These are phyloP conservation scores for Nestor notabilis DNA, from an alignment of 2,113 vertebrate species.

Conservation along the genomic window DNA sequence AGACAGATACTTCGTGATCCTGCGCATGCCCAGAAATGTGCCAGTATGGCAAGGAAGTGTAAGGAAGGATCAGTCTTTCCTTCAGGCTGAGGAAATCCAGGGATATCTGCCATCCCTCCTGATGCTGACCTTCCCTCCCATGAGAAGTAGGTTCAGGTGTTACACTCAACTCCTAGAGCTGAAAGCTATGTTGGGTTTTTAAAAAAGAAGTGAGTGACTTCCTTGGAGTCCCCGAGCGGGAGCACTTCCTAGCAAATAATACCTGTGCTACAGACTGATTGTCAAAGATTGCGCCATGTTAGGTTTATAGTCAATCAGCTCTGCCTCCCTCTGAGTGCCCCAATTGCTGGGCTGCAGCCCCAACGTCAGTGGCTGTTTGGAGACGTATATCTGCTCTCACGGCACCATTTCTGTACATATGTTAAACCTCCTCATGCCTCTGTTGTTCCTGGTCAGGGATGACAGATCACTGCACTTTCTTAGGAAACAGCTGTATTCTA, in stretches of 20 bases:
- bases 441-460: not conserved
- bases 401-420: fast-evolving
- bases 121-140: not conserved
- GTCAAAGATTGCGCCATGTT: not conserved
- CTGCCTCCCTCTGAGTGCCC: not conserved
- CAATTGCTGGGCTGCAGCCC: not conserved
- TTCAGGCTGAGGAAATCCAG: not conserved
- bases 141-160: not conserved
- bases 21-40: fast-evolving
- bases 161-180: not conserved
- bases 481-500: not conserved
- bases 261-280: not conserved
- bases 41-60: not conserved
- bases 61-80: not conserved
- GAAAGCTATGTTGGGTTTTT: not conserved
- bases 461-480: not conserved
- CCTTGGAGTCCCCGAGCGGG: not conserved
- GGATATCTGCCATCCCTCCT: not conserved
- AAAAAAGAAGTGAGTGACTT: not conserved
- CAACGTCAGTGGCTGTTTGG: too few species aligned
- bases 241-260: not conserved
- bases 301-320: not conserved
- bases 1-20: too few species aligned
- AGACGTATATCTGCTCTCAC: fast-evolving
- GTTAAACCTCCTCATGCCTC: not conserved